Base-by-base conservation (phyloP, 2,888 invertebrate species). In the Xiphydria camelus region DNA sequence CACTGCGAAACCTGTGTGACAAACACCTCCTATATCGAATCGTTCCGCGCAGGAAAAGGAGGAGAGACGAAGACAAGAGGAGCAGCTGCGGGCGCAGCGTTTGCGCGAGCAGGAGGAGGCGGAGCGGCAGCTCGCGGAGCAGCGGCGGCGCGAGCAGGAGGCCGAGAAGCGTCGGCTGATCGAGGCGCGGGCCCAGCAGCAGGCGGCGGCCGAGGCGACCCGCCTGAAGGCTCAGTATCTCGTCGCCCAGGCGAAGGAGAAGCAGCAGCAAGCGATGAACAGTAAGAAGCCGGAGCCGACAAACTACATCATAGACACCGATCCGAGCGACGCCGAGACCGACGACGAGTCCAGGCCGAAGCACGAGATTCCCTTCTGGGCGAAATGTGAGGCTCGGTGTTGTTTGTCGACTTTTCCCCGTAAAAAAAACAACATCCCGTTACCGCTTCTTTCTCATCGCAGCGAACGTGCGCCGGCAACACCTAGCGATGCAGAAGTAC, bases 401-500 rank as follows among this genome's bases (percentile, higher is more conserved):
- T n/a, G n/a, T n/a, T n/a, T n/a, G n/a, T n/a, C n/a, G n/a, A n/a
- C n/a, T n/a, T n/a, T n/a, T n/a, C n/a, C n/a, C n/a, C n/a, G n/a
- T n/a, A n/a, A n/a, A n/a, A n/a, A n/a, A n/a, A n/a, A n/a, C n/a
- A n/a, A n/a, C n/a, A n/a, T n/a, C n/a, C n/a, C n/a, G n/a, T n/a
- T n/a, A n/a, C n/a, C n/a, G n/a, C n/a, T 51, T 45, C 32, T 50
- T 41, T 73, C 73, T 43, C 55, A 7, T 29, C n/a, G n/a, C n/a
- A 79, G 78, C 66, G 12, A 64, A 79, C 58, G 70, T 74, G 6
- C 81, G 84, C 3, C 76, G 70, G 34, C 50, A 56, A 0, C 75
- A 74, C 33, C 78, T 85, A 29, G 47, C 53, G 1, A 59, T 77
- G 35, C 85, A 85, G 59, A 66, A 77, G 12, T 67, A 67, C 36